Evolutionary conservation across 2,113 vertebrate genomes (phyloP), one percentile per base, ranked within the genome.

Genomic region (Notiomystis cincta): DNA sequence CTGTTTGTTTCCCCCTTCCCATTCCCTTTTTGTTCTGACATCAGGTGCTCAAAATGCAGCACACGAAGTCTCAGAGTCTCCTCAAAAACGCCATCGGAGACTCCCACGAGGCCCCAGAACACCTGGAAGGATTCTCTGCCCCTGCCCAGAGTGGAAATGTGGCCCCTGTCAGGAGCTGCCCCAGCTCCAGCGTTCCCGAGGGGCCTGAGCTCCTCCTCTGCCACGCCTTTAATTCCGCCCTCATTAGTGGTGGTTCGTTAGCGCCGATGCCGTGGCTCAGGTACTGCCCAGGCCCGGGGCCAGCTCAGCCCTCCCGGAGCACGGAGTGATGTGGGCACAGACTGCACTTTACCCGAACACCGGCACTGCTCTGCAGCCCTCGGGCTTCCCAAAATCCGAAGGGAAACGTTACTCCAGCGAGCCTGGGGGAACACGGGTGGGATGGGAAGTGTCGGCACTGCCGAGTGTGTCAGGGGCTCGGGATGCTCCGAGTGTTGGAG

Each of bases 391-490:
- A 10, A 8, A 69, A 7, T 3, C 40, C 5, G 0, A 13, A 3
- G 47, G 89, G 67, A 38, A 56, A 30, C 3, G 3, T 14, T 9
- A 0, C 5, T 65, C 15, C 33, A n/a, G 25, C 3, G 66, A 19
- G 54, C 20, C 44, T 9, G 67, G 42, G 85, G 35, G 10, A 3
- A 1, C 1, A 23, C 0, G 8, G 47, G 4, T 0, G 10, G 6
- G 53, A 6, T 0, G 5, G 10, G 69, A 44, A 20, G n/a, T 0
- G 2, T 3, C 72, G 14, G 47, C 5, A 3, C 3, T n/a, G 40
- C 48, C 0, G 0, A 47, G 54, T 2, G 48, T 0, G 0, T 5
- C 0, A 0, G 9, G n/a, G 7, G n/a, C 19, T 67, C 1, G 5
- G 71, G 71, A 25, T 35, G 42, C 58, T 50, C 31, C 1, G 28